Conservation (phyloP, 2,888 invertebrate species). For the Laothoe populi region DNA sequence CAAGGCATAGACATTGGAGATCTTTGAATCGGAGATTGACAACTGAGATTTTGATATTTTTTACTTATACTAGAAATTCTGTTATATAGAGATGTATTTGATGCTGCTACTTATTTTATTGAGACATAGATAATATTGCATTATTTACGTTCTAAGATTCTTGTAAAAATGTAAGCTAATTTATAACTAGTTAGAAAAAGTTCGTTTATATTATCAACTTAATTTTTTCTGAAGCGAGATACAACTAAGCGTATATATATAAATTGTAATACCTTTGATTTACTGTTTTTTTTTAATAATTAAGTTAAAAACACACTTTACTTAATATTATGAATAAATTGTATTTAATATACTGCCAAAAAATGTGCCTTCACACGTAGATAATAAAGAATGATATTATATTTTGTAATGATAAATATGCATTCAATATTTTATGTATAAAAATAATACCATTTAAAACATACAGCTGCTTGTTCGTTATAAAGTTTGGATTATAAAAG, state of each 20-base stretch:
- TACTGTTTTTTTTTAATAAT: too few relatives aligned
- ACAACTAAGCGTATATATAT: too few relatives aligned
- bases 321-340: too few relatives aligned
- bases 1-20: background rate
- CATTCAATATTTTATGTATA: background rate
- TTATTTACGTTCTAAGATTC: background rate
- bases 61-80: constrained; percentile 12
- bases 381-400: background rate
- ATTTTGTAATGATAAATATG: background rate
- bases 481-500: too few relatives aligned
- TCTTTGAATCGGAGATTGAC: background rate
- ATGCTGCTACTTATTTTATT: constrained; percentile 20
- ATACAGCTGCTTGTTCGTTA: too few relatives aligned
- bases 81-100: constrained; percentile 10
- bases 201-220: too few relatives aligned
- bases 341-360: constrained; percentile 21
- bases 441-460: too few relatives aligned
- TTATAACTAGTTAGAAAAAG: background rate
- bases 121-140: background rate
- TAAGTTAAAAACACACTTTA: too few relatives aligned
- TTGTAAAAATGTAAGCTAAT: too few relatives aligned
- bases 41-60: constrained; percentile 9
- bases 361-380: constrained; percentile 17
- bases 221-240: too few relatives aligned
- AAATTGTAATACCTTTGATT: too few relatives aligned